Evolutionary conservation across 2,888 invertebrate species (phyloP), one percentile per base, ranked within the genome.

Genomic region (Eupithecia inturbata): DNA sequence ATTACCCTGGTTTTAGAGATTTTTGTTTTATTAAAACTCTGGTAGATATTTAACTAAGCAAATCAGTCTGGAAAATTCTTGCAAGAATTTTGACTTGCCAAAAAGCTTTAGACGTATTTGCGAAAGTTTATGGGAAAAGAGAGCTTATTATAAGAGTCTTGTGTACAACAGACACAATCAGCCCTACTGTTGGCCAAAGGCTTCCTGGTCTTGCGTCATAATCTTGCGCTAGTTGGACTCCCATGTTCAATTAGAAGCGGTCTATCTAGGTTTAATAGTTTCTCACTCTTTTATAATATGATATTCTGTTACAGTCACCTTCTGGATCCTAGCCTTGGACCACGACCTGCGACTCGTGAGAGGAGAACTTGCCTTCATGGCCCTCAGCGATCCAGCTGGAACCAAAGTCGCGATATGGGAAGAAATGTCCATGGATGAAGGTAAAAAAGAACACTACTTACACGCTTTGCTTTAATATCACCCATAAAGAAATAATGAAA

Each of bases 341-440:
- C 96, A 96, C 80, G 96, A 96, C 81, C 87, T 96, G 68, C 94
- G 95, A 67, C 88, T 96, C 67, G 95, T 96, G 1, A 89, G 95
- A 9, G 95, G 95, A 14, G 95, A 96, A 64, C 89, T 96, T 64
- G 96, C 96, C 0, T 95, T 95, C 75, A 94, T 96, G 1, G 95
- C 95, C 45, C 91, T 96, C 0, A 95, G 95, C 74, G 96, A 96
- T 83, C 95, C 96, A 0, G 95, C 95, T 39, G 96, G 96, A 10
- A 96, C 96, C 0, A 96, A 96, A 83, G 96, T 96, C 0, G 95
- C 96, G 12, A 92, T 96, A 64, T 96, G 96, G 96, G 96, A 96
- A 73, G 95, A 96, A 82, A 92, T 96, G 0, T 93, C 95, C 2
- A 89, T 96, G 87, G 95, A 96, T 78, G 95, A 96, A 95, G 96